Evolutionary conservation across 92 coral and sea anemone species (phyloP).

Genomic region (Desmophyllum pertusum): DNA sequence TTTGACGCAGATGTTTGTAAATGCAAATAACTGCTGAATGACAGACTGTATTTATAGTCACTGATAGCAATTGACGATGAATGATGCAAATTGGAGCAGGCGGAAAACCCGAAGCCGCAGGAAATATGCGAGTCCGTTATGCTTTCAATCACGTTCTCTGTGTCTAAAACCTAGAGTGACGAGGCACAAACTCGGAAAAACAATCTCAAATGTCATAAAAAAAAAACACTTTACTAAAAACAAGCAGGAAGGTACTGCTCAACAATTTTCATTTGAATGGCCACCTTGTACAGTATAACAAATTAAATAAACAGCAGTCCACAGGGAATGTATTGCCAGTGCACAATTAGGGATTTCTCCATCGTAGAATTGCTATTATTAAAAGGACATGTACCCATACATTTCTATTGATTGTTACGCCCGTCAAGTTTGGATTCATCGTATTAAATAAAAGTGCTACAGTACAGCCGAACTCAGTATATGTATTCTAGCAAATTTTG

Average conservation of each 20-base stretch:
- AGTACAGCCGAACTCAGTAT: too few species aligned
- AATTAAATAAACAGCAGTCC: too few species aligned
- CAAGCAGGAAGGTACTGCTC: not conserved
- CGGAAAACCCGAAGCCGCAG: not conserved
- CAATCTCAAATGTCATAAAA: not conserved
- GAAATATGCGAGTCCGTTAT: not conserved
- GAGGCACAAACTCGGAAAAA: not conserved
- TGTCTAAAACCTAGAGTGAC: not conserved
- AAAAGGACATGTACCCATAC: too few species aligned
- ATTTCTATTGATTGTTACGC: too few species aligned
- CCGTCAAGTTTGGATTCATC: too few species aligned
- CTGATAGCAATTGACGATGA: constrained; percentile 18
- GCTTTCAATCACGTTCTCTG: not conserved
- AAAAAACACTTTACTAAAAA: too few species aligned
- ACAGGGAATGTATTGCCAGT: too few species aligned
- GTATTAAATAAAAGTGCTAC: too few species aligned
- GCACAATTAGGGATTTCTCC: too few species aligned
- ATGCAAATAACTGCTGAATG: not conserved
- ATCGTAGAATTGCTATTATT: too few species aligned
- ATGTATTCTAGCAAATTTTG: too few species aligned
- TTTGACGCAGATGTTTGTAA: not conserved
- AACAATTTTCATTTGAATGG: too few species aligned
- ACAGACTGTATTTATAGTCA: not conserved
- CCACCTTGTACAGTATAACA: not conserved
- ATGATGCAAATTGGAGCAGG: constrained; percentile 8